Conservation (phyloP, 2,888 invertebrate genomes). For the Bibio marci region DNA sequence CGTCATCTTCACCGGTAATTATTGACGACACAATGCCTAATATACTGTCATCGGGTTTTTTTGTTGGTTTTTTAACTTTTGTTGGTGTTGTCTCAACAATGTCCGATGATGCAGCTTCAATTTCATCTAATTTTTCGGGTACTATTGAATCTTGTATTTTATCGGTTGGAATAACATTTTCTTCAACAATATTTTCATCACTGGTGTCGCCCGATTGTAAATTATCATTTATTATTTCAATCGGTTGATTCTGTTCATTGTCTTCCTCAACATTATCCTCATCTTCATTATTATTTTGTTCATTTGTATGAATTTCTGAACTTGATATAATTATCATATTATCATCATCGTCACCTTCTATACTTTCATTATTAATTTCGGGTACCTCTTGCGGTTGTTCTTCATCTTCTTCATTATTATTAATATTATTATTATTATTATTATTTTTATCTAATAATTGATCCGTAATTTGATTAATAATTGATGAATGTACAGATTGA, state of each 20-base stretch:
- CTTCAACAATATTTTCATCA: too few species aligned
- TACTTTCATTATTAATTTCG: background rate
- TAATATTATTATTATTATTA: background rate
- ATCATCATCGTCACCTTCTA: background rate
- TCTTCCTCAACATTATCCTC: background rate
- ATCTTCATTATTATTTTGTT: background rate
- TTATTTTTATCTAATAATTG: background rate
- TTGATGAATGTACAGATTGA: background rate
- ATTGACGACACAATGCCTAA: background rate
- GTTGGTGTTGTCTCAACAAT: background rate
- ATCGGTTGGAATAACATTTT: background rate
- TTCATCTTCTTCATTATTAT: background rate
- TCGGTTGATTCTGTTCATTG: too few species aligned
- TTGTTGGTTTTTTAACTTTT: background rate
- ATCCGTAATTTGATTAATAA: background rate
- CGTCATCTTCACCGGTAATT: background rate
- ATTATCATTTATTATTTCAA: too few species aligned
- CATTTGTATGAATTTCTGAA: background rate
- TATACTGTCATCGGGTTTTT: background rate
- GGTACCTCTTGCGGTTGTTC: background rate
- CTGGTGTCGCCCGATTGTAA: background rate
- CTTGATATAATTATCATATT: conserved; percentile 2
- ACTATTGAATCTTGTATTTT: background rate
- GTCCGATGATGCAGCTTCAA: background rate
- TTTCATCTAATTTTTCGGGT: background rate